Percentiles rank a stretch among this genome's conserved stretches.
Evolutionary conservation across 1,140 invertebrate genomes (phyloP).

Genomic region (Berghia stephanieae): DNA sequence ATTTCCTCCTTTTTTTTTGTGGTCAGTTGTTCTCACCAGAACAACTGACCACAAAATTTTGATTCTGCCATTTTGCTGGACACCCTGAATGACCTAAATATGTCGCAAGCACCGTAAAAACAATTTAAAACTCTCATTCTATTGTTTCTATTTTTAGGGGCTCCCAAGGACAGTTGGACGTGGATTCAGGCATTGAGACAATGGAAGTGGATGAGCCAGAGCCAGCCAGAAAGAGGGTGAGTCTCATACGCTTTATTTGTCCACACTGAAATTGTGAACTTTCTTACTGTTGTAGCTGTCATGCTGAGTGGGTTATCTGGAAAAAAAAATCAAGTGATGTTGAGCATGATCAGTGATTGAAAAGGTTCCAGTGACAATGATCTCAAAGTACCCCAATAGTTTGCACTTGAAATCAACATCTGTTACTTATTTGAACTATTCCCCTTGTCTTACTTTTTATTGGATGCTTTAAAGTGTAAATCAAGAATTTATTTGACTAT

Average conservation of each 20-base stretch:
- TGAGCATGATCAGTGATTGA: no score
- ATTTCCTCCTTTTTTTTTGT: not conserved
- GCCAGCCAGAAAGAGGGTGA: slow-evolving; percentile 63
- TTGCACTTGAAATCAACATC: no score
- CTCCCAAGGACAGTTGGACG: slow-evolving; percentile 71
- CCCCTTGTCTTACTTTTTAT: no score
- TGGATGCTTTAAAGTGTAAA: no score
- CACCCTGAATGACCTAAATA: not conserved
- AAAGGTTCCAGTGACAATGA: no score
- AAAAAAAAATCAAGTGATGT: no score
- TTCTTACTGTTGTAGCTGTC: no score
- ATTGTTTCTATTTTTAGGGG: slow-evolving; percentile 36
- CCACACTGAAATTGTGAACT: not conserved
- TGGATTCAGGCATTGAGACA: slow-evolving; percentile 80
- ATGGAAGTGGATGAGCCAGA: slow-evolving; percentile 76
- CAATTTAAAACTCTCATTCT: not conserved
- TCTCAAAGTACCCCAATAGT: no score
- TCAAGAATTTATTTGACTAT: no score
- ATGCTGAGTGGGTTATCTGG: no score
- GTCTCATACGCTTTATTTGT: not conserved
- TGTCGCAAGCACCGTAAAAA: not conserved
- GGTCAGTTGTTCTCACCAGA: not conserved
- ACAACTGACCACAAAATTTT: not conserved
- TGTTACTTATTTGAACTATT: no score
- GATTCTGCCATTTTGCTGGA: not conserved